Percentiles rank a stretch among this genome's conserved stretches.
Evolutionary conservation across 2,113 vertebrate species (phyloP).

Genomic region (Collichthys lucidus): DNA sequence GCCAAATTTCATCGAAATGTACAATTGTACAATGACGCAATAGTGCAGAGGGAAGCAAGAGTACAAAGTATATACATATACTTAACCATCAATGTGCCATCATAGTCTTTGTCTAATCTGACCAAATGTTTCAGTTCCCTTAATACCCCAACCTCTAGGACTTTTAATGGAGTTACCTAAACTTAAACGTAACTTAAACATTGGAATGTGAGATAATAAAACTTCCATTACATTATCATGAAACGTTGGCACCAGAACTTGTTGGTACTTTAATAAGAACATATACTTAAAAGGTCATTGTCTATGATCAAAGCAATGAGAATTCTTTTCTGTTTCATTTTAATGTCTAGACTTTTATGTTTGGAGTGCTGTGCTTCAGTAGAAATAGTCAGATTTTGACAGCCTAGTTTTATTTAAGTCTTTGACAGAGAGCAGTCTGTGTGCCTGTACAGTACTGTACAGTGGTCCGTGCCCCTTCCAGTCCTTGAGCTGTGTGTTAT

Average conservation of each 20-base stretch:
- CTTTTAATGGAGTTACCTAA: background rate
- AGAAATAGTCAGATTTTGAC: constrained; percentile 12
- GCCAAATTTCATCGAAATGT: background rate
- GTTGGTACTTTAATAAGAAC: background rate
- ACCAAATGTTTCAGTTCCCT: background rate
- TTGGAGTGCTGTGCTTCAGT: too few relatives aligned
- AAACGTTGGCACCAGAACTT: background rate
- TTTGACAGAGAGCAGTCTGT: constrained; percentile 1
- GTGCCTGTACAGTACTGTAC: constrained; percentile 1
- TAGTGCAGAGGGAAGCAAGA: background rate
- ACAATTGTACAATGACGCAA: background rate
- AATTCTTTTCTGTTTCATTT: background rate
- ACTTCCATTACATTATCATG: background rate
- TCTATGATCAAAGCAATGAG: background rate
- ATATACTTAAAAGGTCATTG: background rate
- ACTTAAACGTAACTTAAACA: background rate
- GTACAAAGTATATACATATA: background rate
- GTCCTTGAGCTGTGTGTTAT: constrained; percentile 55
- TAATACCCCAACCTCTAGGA: too few relatives aligned
- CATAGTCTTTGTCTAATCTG: background rate
- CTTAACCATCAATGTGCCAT: background rate
- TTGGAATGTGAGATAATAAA: background rate
- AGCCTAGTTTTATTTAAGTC: constrained; percentile 19
- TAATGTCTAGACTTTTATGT: background rate
- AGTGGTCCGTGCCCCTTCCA: constrained; percentile 4